These are phyloP conservation scores for Prosopocoilus inquinatus DNA, from an alignment of 2,888 invertebrate genomes.

Conservation along the genomic window DNA sequence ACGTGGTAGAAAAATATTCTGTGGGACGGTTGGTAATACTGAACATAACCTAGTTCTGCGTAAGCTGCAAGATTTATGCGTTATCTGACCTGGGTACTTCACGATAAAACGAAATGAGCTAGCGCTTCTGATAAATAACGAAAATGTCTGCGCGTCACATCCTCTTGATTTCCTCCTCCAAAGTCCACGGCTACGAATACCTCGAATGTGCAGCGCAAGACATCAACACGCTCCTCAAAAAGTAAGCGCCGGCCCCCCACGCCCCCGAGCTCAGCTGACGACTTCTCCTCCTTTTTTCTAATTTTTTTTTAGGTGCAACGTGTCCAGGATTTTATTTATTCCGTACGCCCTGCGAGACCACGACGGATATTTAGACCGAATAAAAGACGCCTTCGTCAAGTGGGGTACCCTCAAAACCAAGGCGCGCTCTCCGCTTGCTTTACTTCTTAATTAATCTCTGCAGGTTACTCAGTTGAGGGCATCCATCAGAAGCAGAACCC, in stretches of 20 bases:
- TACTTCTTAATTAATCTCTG: slow-evolving; percentile 14
- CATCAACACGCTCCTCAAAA: slow-evolving; percentile 59
- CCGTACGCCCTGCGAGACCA: slow-evolving; percentile 72
- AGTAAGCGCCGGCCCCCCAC: no score
- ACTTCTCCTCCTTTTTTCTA: slow-evolving; percentile 30
- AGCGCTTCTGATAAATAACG: no score
- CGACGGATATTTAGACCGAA: slow-evolving; percentile 63
- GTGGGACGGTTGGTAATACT: no score
- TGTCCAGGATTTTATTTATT: slow-evolving; percentile 66
- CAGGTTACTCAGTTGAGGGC: slow-evolving; percentile 61
- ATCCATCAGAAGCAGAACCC: slow-evolving; percentile 63
- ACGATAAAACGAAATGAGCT: no score
- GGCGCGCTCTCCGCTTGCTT: neutral
- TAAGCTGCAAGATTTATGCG: no score
- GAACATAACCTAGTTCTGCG: no score
- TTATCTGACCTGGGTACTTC: no score
- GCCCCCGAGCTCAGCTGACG: no score
- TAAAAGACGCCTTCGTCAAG: slow-evolving; percentile 58
- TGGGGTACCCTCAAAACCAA: slow-evolving; percentile 56
- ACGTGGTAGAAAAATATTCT: no score
- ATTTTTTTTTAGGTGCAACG: slow-evolving; percentile 58
- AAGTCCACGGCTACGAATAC: slow-evolving; percentile 63
- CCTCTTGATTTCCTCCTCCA: slow-evolving; percentile 68
- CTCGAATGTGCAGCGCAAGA: slow-evolving; percentile 67
- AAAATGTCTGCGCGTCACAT: slow-evolving; percentile 50